Percentiles rank a stretch among this genome's conserved stretches.
phyloP scores from a whole-genome alignment of 2,797 vertebrate species.

The Premnoplex brunnescens region DNA sequence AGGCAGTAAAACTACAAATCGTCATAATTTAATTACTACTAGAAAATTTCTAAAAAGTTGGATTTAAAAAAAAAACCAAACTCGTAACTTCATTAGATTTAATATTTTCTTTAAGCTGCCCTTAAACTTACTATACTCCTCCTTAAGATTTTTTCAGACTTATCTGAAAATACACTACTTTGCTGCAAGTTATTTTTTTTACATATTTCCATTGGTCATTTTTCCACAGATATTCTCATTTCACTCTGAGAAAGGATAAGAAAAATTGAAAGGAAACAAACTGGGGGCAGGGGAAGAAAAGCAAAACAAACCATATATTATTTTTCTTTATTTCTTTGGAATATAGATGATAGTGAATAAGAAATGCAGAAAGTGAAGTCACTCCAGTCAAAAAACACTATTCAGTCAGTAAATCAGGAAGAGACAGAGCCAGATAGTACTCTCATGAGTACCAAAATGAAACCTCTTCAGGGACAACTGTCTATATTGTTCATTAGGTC shows the following conservation, averaged over 20 bases:
- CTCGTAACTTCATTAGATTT: not conserved
- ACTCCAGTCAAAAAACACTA: not conserved
- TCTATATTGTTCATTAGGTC: not conserved
- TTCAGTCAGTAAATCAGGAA: not conserved
- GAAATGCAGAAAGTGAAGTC: not conserved
- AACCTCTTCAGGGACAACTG: not conserved
- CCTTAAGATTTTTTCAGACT: not conserved
- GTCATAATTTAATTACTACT: not conserved
- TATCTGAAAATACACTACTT: not conserved
- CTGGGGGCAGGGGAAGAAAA: fast-evolving
- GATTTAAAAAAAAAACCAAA: not conserved
- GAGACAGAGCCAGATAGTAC: not conserved
- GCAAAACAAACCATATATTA: not conserved
- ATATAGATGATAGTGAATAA: not conserved
- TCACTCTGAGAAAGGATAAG: not conserved
- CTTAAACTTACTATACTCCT: not conserved
- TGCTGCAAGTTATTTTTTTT: not conserved
- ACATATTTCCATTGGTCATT: not conserved
- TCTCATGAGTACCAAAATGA: not conserved
- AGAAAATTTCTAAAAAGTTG: not conserved
- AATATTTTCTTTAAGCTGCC: not conserved
- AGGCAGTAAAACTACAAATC: not conserved
- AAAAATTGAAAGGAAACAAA: not conserved
- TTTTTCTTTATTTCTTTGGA: not conserved
- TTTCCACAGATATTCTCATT: not conserved